Percentiles rank a stretch among this genome's conserved stretches.
phyloP scores from a whole-genome alignment of 2,797 vertebrate genomes.

The Coccyzus lansbergi region DNA sequence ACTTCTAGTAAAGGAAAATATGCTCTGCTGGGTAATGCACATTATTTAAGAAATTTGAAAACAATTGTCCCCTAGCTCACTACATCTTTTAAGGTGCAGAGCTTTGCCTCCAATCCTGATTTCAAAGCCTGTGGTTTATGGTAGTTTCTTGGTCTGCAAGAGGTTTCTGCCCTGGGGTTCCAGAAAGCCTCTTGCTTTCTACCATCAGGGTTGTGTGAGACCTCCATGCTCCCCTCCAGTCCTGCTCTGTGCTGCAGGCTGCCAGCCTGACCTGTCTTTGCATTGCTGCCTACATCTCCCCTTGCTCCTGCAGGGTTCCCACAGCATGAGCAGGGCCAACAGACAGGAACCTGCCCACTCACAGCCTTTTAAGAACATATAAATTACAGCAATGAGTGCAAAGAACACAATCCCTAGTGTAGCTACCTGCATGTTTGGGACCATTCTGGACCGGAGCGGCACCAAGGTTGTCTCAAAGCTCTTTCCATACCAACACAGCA shows the following conservation, averaged over 20 bases:
- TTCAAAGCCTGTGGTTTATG: not conserved
- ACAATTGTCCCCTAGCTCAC: not conserved
- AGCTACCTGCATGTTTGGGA: not conserved
- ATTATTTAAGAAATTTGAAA: not conserved
- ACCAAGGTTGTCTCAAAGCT: not conserved
- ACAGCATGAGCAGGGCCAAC: not conserved
- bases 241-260: not conserved
- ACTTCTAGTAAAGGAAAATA: not conserved
- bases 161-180: rapidly evolving
- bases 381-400: not conserved
- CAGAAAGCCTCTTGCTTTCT: not conserved
- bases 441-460: not conserved
- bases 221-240: not conserved
- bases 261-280: not conserved
- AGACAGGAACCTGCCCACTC: not conserved
- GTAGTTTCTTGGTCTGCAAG: not conserved
- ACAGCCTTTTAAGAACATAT: not conserved
- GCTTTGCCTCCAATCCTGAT: not conserved
- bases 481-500: not conserved
- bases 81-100: not conserved
- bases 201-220: not conserved
- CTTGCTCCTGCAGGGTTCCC: not conserved
- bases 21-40: not conserved
- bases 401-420: not conserved
- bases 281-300: not conserved